Conservation (phyloP, 2,888 invertebrate genomes). For the Amphimallon solstitiale region DNA sequence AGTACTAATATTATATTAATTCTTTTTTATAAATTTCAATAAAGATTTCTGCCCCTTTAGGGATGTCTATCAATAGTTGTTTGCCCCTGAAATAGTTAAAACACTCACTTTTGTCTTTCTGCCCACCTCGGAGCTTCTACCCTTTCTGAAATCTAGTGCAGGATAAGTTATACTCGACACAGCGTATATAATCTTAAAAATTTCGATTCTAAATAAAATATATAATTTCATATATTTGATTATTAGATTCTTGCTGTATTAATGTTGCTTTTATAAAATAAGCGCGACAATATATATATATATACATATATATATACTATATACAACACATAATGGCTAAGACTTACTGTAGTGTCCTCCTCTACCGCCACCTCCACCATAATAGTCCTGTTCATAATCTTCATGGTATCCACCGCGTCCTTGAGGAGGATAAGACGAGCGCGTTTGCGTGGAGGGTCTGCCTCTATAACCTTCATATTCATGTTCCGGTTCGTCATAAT, state of each 20-base stretch:
- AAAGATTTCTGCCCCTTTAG: no score
- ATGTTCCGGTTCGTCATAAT: background rate
- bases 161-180: no score
- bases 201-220: background rate
- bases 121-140: no score
- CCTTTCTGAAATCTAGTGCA: no score
- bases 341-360: constrained; percentile 6
- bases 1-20: no score
- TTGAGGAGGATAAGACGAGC: background rate
- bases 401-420: background rate
- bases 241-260: background rate
- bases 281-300: background rate
- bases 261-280: background rate
- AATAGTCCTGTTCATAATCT: constrained; percentile 13
- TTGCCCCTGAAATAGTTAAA: no score
- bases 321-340: background rate
- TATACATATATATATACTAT: background rate
- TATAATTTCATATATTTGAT: no score
- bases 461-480: constrained; percentile 6
- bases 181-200: no score
- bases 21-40: no score
- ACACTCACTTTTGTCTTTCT: no score
- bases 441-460: background rate
- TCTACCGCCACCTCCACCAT: background rate
- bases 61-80: no score